These are phyloP conservation scores for Onthophagus sagittarius DNA, from an alignment of 2,888 invertebrate genomes.

Conservation along the genomic window DNA sequence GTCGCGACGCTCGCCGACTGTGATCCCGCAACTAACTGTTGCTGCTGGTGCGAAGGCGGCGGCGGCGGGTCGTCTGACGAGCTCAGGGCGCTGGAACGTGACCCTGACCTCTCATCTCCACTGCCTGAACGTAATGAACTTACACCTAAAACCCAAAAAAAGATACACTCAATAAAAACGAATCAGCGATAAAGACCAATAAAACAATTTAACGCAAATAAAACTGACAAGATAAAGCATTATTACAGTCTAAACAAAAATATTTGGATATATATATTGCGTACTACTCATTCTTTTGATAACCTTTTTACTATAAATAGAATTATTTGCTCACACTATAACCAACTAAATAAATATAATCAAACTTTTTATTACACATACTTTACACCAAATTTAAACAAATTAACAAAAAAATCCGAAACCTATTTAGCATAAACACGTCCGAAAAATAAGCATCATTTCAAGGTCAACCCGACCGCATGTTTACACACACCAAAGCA, in stretches of 20 bases:
- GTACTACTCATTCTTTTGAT: neutral
- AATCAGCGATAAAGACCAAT: neutral
- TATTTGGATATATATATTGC: neutral
- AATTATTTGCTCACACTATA: no score
- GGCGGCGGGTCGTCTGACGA: slow-evolving; percentile 65
- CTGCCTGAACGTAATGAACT: slow-evolving; percentile 70
- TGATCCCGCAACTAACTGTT: slow-evolving; percentile 10
- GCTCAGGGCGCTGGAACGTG: slow-evolving; percentile 70
- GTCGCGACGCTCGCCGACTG: slow-evolving; percentile 15
- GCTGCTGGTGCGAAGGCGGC: slow-evolving; percentile 24
- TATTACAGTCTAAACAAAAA: neutral
- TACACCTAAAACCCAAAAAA: slow-evolving; percentile 45
- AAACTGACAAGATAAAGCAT: neutral
- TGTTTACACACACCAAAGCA: no score
- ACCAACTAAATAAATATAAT: neutral
- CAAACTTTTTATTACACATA: neutral
- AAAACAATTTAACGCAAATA: neutral
- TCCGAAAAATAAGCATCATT: neutral
- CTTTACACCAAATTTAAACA: neutral
- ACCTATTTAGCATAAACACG: neutral
- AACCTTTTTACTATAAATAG: neutral
- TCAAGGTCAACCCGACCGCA: neutral
- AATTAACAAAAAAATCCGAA: neutral
- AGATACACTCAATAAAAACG: neutral
- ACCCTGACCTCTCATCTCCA: slow-evolving; percentile 73